These are phyloP conservation scores for Eupsittula cactorum DNA, from an alignment of 2,113 vertebrate genomes.

Conservation along the genomic window DNA sequence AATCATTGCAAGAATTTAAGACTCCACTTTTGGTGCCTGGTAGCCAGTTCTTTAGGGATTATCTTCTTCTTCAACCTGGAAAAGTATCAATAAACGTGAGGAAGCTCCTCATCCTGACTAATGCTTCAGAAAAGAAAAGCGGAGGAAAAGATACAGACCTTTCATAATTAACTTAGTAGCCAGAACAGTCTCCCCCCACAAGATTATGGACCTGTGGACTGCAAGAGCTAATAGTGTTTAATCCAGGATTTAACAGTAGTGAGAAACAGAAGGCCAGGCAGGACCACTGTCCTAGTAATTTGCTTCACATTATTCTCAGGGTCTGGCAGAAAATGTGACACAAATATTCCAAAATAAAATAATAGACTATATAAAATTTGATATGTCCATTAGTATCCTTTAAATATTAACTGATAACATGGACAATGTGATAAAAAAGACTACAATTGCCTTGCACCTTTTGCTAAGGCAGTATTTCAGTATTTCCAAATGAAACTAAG, in stretches of 20 bases:
- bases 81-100: conserved; percentile 49
- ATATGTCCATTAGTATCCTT: neutral
- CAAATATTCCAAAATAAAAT: neutral
- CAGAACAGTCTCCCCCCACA: conserved; percentile 11
- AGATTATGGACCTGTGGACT: conserved; percentile 60
- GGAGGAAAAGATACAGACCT: conserved; percentile 51
- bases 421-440: neutral
- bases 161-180: conserved; percentile 52
- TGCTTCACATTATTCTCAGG: neutral
- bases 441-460: neutral
- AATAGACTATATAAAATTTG: neutral
- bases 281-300: neutral
- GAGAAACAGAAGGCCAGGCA: conserved; percentile 25
- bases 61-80: conserved; percentile 20
- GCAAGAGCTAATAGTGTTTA: conserved; percentile 35
- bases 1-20: neutral
- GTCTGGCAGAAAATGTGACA: neutral
- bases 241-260: conserved; percentile 43
- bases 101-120: conserved; percentile 57
- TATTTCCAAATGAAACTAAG: neutral
- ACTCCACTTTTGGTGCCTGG: neutral
- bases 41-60: conserved; percentile 19
- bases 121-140: conserved; percentile 65
- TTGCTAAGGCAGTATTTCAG: neutral
- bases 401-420: neutral